Evolutionary conservation across 2,797 vertebrate genomes (phyloP).

Genomic region (Astyanax mexicanus): DNA sequence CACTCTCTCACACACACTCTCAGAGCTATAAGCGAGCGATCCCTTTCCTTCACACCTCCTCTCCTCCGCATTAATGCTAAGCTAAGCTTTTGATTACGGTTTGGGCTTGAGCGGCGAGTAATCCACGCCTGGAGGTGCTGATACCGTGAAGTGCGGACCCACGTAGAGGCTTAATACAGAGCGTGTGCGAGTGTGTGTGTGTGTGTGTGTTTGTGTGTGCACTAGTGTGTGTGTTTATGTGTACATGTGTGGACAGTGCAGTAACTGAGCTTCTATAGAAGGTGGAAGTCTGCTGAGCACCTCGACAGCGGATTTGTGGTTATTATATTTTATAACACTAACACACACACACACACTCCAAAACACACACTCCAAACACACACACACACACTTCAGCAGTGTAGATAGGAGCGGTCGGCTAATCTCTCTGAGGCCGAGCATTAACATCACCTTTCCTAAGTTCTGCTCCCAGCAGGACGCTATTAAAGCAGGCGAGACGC

Average conservation of each 20-base stretch:
- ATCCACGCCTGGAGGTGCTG: conserved; percentile 51
- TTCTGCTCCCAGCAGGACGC: neutral
- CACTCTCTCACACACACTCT: neutral
- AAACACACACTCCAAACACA: conserved; percentile 32
- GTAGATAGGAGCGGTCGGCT: neutral
- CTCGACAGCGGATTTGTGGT: neutral
- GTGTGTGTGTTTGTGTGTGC: conserved; percentile 8
- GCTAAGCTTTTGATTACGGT: conserved; percentile 58
- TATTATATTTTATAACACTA: neutral
- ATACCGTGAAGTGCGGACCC: conserved; percentile 41
- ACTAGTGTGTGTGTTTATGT: conserved; percentile 11
- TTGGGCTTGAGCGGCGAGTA: conserved; percentile 48
- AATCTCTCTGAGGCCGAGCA: neutral
- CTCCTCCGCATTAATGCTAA: conserved; percentile 45
- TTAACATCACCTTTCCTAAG: too few species aligned
- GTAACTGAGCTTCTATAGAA: conserved; percentile 33
- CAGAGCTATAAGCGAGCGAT: conserved; percentile 31
- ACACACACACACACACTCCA: conserved; percentile 24
- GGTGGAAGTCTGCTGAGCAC: neutral
- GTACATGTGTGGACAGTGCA: neutral
- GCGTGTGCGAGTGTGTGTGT: conserved; percentile 6
- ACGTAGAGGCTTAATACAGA: conserved; percentile 23
- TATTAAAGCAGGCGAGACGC: neutral
- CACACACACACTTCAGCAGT: conserved; percentile 6
- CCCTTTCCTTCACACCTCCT: conserved; percentile 37